Evolutionary conservation across 2,797 vertebrate genomes (phyloP), one percentile per base, ranked within the genome.

Genomic region (Podarcis siculus): DNA sequence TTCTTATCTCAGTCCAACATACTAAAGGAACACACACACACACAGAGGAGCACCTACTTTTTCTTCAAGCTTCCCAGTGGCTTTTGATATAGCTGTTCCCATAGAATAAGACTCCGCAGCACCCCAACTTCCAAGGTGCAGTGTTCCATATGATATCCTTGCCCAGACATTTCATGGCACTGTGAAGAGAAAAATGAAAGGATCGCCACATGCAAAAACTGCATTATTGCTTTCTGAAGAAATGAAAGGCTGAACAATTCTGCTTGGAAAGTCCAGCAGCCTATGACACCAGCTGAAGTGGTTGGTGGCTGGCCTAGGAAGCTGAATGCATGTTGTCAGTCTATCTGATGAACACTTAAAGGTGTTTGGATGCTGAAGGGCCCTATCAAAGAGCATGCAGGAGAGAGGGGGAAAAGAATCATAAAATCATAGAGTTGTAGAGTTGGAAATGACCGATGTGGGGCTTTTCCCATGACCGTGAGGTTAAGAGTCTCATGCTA

Each of bases 101-200:
- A 55, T 55, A 55, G 49, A 55, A 55, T 55, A 55, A 55, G 49
- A 15, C 13, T 55, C 49, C 4, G 12, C 49, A 55, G 49, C 49
- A 55, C 49, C 13, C 49, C 49, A 55, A 15, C 13, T 55, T 55
- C 13, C 49, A 55, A 55, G 49, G 49, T 55, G 13, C 35, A 27
- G 19, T 67, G 10, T 7, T 39, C 23, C 66, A 23, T 27, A 12
- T 42, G 58, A 81, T 66, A 81, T 15, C 32, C 25, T 23, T 66
- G 35, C 35, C 35, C 66, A 23, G 79, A 3, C n/a, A 32, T 25
- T 49, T 23, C 61, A 64, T 64, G 61, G 61, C 61, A 64, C 21
- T 19, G 49, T 49, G 66, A 85, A 77, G 6, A 73, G 86, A 88
- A 78, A 30, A 91, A 80, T 76, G 79, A 87, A 84, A 83, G 73